Base-by-base conservation (phyloP, 2,888 invertebrate species). In the Cecidostiba fungosa region DNA sequence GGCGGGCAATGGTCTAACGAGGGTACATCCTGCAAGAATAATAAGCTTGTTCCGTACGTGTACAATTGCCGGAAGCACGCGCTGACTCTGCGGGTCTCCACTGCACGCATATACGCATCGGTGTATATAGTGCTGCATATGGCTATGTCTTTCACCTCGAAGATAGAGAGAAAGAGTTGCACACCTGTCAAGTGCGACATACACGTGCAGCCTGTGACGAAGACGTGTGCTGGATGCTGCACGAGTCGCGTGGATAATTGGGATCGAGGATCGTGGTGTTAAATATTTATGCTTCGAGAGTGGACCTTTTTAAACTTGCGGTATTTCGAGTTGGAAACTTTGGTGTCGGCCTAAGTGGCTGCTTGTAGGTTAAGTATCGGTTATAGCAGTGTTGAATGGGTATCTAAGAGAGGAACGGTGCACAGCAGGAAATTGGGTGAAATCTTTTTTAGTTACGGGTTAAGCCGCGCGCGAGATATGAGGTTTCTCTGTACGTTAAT, bases 11-110 rank as follows among this genome's bases (percentile, higher is more conserved):
- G 85, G 36, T 82, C 85, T 79, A 86, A 86, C 84, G 79, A 86
- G 85, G 82, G 76, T 82, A 86, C 85, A 85, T 86, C 86, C 86
- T 86, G 85, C 84, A 54, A 62, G 85, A 85, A 86, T 86, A 86
- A 86, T 86, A 85, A 86, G 86, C 86, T 73, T 82, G 84, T 85
- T 85, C 85, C 85, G 85, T 80, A 82, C 73, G 86, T 74, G 85
- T 82, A 86, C 85, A 86, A 86, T 86, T 86, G 85, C 82, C 85
- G 86, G 86, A 86, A 86, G 86, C 85, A 14, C 72, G 79, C 59
- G 66, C 77, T 43, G 66, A 69, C 72, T 66, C 74, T 47, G 78
- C 76, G 77, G 16, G 6, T 32, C 73, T 36, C 5, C 59, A 16
- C 70, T 73, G 66, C 50, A 32, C 32, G n/a, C 29, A 32, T 39